A percentile compares a stretch with the other conserved stretches of the same genome.
Evolutionary conservation across 1,140 invertebrate genomes (phyloP).

Genomic region (Trichonephila inaurata): DNA sequence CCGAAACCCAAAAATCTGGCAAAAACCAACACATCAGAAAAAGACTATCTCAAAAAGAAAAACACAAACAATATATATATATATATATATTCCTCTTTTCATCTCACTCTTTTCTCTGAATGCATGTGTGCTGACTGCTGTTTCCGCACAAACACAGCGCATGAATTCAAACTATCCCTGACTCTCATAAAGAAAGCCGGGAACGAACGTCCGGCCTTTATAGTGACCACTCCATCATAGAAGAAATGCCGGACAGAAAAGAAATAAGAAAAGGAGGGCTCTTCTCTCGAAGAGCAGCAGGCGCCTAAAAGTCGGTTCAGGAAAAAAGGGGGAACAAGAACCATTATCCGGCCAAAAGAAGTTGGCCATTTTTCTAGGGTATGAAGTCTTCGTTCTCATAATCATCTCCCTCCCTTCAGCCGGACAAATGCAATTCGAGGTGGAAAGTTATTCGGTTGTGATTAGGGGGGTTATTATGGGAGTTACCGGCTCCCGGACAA

Average conservation of each 20-base stretch:
- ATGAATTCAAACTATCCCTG: conserved; percentile 9
- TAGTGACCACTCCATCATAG: conserved; percentile 60
- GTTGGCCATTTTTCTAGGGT: conserved; percentile 62
- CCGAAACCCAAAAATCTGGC: not conserved
- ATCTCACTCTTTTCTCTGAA: not conserved
- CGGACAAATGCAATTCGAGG: not conserved
- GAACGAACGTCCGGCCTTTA: conserved; percentile 19
- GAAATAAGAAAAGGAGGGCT: not conserved
- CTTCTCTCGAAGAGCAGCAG: not conserved
- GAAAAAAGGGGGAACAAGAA: conserved; percentile 53
- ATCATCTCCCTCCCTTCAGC: not conserved
- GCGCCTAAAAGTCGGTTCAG: conserved; percentile 63
- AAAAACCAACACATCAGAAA: not conserved
- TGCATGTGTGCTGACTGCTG: conserved; percentile 4
- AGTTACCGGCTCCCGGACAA: not conserved
- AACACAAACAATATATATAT: not conserved
- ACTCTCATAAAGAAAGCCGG: conserved; percentile 22
- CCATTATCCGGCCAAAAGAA: conserved; percentile 67
- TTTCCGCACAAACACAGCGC: conserved; percentile 21
- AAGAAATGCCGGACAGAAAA: conserved; percentile 21
- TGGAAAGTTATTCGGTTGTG: not conserved
- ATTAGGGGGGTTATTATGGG: not conserved
- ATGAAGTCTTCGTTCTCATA: conserved; percentile 32
- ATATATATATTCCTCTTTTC: no score
- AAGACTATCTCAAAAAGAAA: not conserved